Evolutionary conservation across 64 coral and sea anemone genomes (phyloP).

Genomic region (Exaiptasia diaphana): DNA sequence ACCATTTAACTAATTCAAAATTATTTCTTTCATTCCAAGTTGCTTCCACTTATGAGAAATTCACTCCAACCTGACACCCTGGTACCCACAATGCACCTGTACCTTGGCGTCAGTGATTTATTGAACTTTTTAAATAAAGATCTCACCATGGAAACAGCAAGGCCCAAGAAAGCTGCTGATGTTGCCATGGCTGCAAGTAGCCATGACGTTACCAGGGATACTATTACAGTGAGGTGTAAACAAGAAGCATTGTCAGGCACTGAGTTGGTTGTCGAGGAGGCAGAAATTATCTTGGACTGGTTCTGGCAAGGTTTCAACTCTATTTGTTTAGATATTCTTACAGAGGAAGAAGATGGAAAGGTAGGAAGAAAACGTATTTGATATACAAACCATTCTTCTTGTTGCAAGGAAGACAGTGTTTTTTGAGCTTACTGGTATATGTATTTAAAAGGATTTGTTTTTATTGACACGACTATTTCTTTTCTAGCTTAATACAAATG

Average conservation of each 20-base stretch:
- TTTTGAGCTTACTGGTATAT: no score
- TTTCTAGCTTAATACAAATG: no score
- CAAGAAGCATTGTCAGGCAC: neutral
- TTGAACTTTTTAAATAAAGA: neutral
- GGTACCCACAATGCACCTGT: constrained; percentile 15
- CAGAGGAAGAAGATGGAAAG: constrained; percentile 16
- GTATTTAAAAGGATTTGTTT: no score
- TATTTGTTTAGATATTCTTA: constrained; percentile 45
- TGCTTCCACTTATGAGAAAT: constrained; percentile 42
- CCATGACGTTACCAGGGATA: neutral
- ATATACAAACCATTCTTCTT: no score
- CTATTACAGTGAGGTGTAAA: neutral
- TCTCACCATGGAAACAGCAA: neutral
- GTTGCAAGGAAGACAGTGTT: no score
- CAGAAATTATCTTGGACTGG: constrained; percentile 33
- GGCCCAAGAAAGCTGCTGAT: neutral
- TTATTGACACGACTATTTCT: no score
- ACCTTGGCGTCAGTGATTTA: constrained; percentile 42
- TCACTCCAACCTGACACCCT: constrained; percentile 53
- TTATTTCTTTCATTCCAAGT: neutral
- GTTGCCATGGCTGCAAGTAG: neutral
- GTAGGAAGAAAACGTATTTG: neutral
- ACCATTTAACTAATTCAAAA: neutral
- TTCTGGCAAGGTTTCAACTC: constrained; percentile 69
- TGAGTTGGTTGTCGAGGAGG: neutral